Base-by-base conservation (phyloP, 2,888 invertebrate genomes). In the Hemithea aestivaria region DNA sequence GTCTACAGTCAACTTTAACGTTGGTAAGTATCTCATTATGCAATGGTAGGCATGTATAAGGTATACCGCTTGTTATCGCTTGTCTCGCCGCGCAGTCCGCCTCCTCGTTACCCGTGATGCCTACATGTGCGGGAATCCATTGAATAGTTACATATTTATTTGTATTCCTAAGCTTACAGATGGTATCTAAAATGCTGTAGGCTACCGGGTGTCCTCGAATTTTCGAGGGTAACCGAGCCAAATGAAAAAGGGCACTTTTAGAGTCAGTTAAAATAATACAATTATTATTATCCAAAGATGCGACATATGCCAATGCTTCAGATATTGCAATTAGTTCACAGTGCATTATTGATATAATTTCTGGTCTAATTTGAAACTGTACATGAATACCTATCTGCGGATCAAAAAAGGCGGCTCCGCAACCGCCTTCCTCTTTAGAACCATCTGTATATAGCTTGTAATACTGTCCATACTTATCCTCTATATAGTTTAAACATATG, bases 321-420 rank as follows among this genome's bases (percentile, higher is more conserved):
- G 31, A 9, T 24, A 48, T 46, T 0, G 48, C 46, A 7, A 46
- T 30, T 1, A 51, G 31, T 25, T 46, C 48, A 4, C 22, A 16
- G 9, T 34, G 26, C 48, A 51, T 51, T 7, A 51, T 42, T 0
- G 44, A 46, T 1, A 31, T 16, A 6, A n/a, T n/a, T n/a, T n/a
- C n/a, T n/a, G n/a, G n/a, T n/a, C n/a, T n/a, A n/a, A n/a, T n/a
- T n/a, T n/a, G n/a, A 28, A 1, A 25, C 6, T 34, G 10, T 0
- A 9, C 8, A 1, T 3, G 1, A 5, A 7, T 12, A 9, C 7
- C 27, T 7, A 12, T n/a, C n/a, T 11, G 27, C 1, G 27, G 27
- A 7, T 34, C 34, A 11, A 11, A 34, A 7, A 34, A 34, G 0
- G 34, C 27, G 1, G 34, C 20, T 6, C 27, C 34, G 5, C 20